These are phyloP conservation scores for Mesorhabditis sp. DNA, from an alignment of 2,888 invertebrate genomes.

Conservation along the genomic window DNA sequence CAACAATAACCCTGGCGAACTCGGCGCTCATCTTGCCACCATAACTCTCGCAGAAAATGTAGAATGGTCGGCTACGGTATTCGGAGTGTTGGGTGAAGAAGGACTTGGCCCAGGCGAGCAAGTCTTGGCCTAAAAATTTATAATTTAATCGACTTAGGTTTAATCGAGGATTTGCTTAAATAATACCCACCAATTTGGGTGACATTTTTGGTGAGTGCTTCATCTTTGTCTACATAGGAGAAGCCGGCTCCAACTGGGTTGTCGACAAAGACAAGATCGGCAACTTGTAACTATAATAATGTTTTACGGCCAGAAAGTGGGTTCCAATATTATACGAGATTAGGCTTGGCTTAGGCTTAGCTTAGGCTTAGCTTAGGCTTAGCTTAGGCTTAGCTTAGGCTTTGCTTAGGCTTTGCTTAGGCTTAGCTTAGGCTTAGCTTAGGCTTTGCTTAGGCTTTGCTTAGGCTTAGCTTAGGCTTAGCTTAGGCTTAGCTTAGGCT, in stretches of 20 bases:
- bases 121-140: constrained; percentile 63
- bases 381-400: no score
- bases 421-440: no score
- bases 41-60: constrained; percentile 83
- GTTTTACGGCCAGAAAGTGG: no score
- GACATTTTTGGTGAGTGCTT: constrained; percentile 51
- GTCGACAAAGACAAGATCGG: constrained; percentile 72
- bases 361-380: no score
- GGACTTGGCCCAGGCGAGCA: constrained; percentile 72
- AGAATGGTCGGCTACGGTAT: constrained; percentile 73
- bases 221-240: constrained; percentile 69
- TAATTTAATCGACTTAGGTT: neutral
- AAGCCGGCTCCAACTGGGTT: constrained; percentile 81
- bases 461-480: no score
- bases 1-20: constrained; percentile 67
- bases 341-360: no score
- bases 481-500: no score
- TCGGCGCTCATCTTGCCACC: constrained; percentile 89
- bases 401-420: no score
- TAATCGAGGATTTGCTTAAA: neutral
- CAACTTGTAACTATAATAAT: neutral
- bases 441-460: no score
- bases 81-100: constrained; percentile 70
- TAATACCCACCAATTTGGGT: constrained; percentile 62
- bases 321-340: no score